Evolutionary conservation across 1,140 invertebrate species (phyloP).

Genomic region (Delia radicum): DNA sequence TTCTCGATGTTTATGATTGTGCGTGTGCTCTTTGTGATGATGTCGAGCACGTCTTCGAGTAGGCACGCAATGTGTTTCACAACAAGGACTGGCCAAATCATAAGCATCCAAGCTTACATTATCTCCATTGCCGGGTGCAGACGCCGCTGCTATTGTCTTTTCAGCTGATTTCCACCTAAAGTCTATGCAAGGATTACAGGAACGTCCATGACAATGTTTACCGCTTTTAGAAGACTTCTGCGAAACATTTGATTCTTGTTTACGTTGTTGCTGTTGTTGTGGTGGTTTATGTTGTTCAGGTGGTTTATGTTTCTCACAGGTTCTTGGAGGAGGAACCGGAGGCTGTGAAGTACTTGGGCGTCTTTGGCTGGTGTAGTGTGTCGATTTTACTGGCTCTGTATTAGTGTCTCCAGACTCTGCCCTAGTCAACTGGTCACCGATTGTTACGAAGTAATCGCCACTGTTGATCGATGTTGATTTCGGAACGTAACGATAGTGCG

Average conservation of each 20-base stretch:
- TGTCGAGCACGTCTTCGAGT: conserved; percentile 64
- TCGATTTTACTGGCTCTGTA: background rate
- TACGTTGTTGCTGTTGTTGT: conserved; percentile 33
- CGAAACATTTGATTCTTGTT: conserved; percentile 35
- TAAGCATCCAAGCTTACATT: conserved; percentile 78
- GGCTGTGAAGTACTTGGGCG: conserved; percentile 5
- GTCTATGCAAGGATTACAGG: conserved; percentile 73
- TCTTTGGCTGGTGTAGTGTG: background rate
- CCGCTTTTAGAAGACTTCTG: conserved; percentile 43
- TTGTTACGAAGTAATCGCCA: conserved; percentile 68
- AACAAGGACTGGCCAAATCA: conserved; percentile 79
- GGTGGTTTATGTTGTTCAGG: conserved; percentile 34
- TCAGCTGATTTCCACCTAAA: conserved; percentile 50
- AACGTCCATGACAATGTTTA: conserved; percentile 60
- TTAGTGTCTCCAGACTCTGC: conserved; percentile 47
- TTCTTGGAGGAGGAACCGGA: conserved; percentile 47
- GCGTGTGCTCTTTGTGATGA: conserved; percentile 63
- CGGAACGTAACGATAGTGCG: conserved; percentile 67
- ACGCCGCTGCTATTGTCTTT: conserved; percentile 33
- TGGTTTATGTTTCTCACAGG: conserved; percentile 52
- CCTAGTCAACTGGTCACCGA: conserved; percentile 59
- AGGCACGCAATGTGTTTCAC: conserved; percentile 79
- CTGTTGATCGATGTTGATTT: conserved; percentile 58
- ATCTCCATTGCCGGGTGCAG: conserved; percentile 60
- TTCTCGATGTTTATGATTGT: conserved; percentile 60